A percentile compares a stretch with the other conserved stretches of the same genome.
These are phyloP conservation scores for Cephonodes hylas DNA, from an alignment of 2,888 invertebrate genomes.

Conservation along the genomic window DNA sequence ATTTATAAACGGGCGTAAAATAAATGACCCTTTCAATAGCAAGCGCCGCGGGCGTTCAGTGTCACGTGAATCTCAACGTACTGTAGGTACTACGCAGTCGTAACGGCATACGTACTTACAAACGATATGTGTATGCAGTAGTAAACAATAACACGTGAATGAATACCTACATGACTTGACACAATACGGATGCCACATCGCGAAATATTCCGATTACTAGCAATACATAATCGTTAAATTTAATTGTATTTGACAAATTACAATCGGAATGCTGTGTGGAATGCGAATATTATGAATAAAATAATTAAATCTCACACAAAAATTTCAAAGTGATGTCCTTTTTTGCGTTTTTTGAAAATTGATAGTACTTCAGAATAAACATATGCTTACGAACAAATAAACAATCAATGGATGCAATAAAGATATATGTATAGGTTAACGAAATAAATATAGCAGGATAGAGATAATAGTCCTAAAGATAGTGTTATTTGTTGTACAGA, in stretches of 20 bases:
- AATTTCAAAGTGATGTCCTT: neutral
- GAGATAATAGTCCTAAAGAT: too few relatives aligned
- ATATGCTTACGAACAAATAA: too few relatives aligned
- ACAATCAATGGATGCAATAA: too few relatives aligned
- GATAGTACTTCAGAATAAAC: too few relatives aligned
- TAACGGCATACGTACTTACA: constrained; percentile 7
- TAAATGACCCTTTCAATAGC: neutral
- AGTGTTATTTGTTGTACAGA: too few relatives aligned
- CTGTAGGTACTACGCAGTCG: constrained; percentile 10
- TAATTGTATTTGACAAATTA: neutral
- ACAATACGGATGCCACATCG: constrained; percentile 6
- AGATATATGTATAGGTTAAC: too few relatives aligned
- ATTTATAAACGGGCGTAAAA: constrained; percentile 3
- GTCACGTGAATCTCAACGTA: constrained; percentile 7
- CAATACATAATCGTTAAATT: neutral
- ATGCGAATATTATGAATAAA: neutral
- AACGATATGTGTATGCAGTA: constrained; percentile 9
- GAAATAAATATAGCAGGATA: too few relatives aligned
- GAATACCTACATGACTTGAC: constrained; percentile 13
- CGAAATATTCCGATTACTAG: neutral
- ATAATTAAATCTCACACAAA: neutral
- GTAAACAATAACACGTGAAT: constrained; percentile 13
- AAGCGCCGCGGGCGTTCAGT: neutral
- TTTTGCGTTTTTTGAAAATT: too few relatives aligned
- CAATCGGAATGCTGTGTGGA: neutral